Percentiles rank a stretch among this genome's conserved stretches.
These are phyloP conservation scores for Hirundo rustica DNA, from an alignment of 2,797 vertebrate genomes.

Conservation along the genomic window DNA sequence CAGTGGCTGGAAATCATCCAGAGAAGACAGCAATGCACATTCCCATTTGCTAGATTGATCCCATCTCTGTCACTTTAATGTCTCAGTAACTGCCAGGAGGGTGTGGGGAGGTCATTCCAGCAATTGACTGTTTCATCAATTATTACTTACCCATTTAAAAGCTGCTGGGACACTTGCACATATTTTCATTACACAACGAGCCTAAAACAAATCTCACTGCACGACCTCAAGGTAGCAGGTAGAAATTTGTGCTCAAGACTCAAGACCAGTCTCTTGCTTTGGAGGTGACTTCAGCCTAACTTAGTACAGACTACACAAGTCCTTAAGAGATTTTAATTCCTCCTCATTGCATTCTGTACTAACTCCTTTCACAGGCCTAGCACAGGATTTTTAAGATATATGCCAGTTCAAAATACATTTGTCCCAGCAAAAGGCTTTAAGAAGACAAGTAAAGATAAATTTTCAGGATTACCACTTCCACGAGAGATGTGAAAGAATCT, in stretches of 20 bases:
- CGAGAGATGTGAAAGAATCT: not conserved
- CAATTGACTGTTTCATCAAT: conserved; percentile 42
- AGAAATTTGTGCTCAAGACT: not conserved
- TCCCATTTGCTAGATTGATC: not conserved
- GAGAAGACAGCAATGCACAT: not conserved
- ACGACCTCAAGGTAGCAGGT: not conserved
- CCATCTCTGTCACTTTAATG: not conserved
- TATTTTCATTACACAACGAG: not conserved
- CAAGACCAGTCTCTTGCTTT: not conserved
- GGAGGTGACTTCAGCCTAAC: not conserved
- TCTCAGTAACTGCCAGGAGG: not conserved
- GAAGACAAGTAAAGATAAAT: not conserved
- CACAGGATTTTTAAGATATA: not conserved
- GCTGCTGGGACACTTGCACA: not conserved
- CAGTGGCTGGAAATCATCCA: not conserved
- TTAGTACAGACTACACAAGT: not conserved
- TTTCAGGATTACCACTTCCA: not conserved
- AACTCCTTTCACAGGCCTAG: not conserved
- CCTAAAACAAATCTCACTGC: conserved; percentile 14
- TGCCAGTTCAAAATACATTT: not conserved
- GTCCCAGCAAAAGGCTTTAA: not conserved
- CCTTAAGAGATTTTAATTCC: not conserved
- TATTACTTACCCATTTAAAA: conserved; percentile 45
- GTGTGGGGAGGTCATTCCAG: conserved; percentile 28
- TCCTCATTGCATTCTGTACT: not conserved